Evolutionary conservation across 30 jellyfish, hydroid and myxozoan species (phyloP).

Genomic region (Hydractinia echinata): DNA sequence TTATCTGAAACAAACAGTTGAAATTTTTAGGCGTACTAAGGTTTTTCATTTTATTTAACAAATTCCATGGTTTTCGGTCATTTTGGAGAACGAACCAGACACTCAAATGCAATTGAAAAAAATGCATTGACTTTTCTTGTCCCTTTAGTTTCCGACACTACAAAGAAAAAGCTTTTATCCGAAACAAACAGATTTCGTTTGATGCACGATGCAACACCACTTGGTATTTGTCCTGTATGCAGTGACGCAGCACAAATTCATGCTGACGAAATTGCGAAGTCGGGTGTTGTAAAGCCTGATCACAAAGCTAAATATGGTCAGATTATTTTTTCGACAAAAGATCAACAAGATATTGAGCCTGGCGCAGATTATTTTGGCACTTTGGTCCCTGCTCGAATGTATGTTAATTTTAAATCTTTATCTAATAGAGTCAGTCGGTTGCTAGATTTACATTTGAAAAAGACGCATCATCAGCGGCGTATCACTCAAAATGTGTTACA

Average conservation of each 20-base stretch:
- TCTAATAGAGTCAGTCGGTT: background rate
- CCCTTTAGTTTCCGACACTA: conserved; percentile 51
- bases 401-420: conserved; percentile 13
- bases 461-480: background rate
- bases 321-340: conserved; percentile 69
- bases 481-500: too few species aligned
- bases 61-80: too few species aligned
- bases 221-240: conserved; percentile 90
- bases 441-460: background rate
- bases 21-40: too few species aligned
- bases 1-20: too few species aligned
- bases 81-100: too few species aligned
- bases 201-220: conserved; percentile 95
- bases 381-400: conserved; percentile 90
- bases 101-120: too few species aligned
- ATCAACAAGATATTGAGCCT: conserved; percentile 54
- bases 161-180: conserved; percentile 75
- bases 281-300: conserved; percentile 73
- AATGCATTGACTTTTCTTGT: too few species aligned
- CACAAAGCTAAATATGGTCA: conserved; percentile 79
- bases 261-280: conserved; percentile 64
- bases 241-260: conserved; percentile 80
- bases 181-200: conserved; percentile 88
- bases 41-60: too few species aligned
- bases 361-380: conserved; percentile 97